Percentiles rank a stretch among this genome's conserved stretches.
phyloP scores from a whole-genome alignment of 2,797 vertebrate genomes.

The Ceryle rudis region DNA sequence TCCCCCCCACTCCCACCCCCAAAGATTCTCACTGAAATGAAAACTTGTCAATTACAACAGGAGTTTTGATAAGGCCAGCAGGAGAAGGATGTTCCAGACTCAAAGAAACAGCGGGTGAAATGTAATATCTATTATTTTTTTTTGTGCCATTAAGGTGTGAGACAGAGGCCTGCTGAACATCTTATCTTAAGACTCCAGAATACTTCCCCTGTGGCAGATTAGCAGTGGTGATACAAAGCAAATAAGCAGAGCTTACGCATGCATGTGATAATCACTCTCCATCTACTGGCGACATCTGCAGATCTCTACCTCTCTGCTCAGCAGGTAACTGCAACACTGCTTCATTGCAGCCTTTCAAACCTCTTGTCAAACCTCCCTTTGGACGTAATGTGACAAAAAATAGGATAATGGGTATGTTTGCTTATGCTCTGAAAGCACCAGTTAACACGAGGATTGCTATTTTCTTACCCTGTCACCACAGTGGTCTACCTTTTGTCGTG shows the following conservation, averaged over 20 bases:
- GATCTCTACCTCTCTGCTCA: neutral
- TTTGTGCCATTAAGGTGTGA: neutral
- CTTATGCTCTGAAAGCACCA: neutral
- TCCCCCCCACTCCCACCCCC: neutral
- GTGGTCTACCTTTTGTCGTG: rapidly evolving
- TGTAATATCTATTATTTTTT: constrained; percentile 22
- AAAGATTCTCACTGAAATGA: constrained; percentile 51
- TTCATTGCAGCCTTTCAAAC: neutral
- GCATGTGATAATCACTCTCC: neutral
- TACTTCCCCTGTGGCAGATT: neutral
- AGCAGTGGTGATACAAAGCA: neutral
- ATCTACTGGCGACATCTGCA: neutral
- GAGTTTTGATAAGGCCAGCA: constrained; percentile 64
- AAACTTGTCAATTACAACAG: constrained; percentile 54
- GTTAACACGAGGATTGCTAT: rapidly evolving
- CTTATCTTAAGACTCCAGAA: neutral
- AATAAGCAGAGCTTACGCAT: neutral
- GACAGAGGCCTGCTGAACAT: neutral
- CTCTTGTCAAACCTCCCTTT: neutral
- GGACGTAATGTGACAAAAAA: rapidly evolving
- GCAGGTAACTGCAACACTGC: neutral
- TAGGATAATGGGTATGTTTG: neutral
- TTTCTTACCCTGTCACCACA: rapidly evolving
- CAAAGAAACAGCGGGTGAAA: neutral
- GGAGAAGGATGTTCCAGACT: constrained; percentile 28